A percentile compares a stretch with the other conserved stretches of the same genome.
Conservation (phyloP, 1,140 invertebrate genomes). For the Caenorhabditis briggsae region DNA sequence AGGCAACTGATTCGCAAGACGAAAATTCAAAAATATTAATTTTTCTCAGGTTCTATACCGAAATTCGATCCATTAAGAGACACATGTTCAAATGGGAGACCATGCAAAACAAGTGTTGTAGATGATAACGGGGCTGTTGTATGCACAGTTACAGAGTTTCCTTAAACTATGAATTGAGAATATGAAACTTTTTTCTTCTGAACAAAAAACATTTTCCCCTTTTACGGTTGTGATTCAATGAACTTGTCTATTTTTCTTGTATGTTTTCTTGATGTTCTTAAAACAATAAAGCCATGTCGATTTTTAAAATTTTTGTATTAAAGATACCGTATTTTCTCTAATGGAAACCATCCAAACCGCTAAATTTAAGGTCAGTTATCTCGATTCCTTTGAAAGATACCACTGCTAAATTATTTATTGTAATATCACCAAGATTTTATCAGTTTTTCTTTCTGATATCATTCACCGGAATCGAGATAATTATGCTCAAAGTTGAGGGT, state of each 20-base stretch:
- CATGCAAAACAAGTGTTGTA: conserved; percentile 32
- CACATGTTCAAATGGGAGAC: conserved; percentile 10
- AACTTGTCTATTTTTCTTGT: conserved; percentile 40
- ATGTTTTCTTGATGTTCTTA: not conserved
- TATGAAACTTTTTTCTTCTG: not conserved
- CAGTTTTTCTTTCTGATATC: no score
- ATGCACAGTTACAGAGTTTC: conserved; percentile 38
- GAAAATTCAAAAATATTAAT: not conserved
- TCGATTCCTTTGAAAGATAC: no score
- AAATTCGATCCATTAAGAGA: conserved; percentile 19
- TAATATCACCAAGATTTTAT: no score
- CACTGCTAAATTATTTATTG: no score
- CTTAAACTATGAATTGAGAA: conserved; percentile 14
- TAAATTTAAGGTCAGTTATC: no score
- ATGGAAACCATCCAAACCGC: no score
- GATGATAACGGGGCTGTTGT: conserved; percentile 43
- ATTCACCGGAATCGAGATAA: no score
- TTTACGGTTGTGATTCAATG: conserved; percentile 40
- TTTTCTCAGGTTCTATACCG: not conserved
- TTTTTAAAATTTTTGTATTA: no score
- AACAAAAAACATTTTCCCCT: not conserved
- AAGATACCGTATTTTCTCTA: no score
- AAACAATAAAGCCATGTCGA: no score
- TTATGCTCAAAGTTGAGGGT: no score
- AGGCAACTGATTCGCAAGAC: no score